Base-by-base conservation (phyloP, 2,113 vertebrate genomes). In the Periophthalmus modestus region DNA sequence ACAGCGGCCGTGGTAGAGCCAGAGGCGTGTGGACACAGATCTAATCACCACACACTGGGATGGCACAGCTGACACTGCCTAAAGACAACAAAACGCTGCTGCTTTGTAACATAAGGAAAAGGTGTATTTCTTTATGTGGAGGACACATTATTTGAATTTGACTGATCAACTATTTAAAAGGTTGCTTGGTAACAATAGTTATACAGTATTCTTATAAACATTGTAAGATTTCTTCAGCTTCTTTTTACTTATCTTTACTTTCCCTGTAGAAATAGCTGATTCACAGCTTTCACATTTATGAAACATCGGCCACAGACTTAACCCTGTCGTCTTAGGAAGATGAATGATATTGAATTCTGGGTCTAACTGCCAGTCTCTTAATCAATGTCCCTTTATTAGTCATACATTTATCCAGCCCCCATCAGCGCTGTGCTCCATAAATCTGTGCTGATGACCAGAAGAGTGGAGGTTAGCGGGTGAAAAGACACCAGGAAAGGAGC, bases 361-460 rank as follows among this genome's bases (percentile, higher is more conserved):
- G 23, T 48, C 69, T 52, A 68, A 72, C 71, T 54, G 43, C 72
- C 70, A 68, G 77, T 73, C 67, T 75, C 61, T 48, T 43, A 55
- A 48, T 57, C 55, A 33, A 0, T 74, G 72, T 75, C 43, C 66
- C 59, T 55, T 59, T 67, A 75, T 75, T 67, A 80, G 75, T 65
- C 73, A 71, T 73, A 79, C 68, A 80, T 83, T 80, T 78, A 54
- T 85, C 82, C 83, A 71, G 61, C 59, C 62, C 68, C 71, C 66
- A 74, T 75, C 80, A 79, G 63, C 1, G 33, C 28, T 43, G 15
- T n/a, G 73, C 47, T 69, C 73, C 69, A 91, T 92, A 86, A 90
- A 92, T 92, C 89, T 75, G 65, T 68, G 23, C 71, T 81, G 84
- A 90, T 81, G 83, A 82, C 66, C 52, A 66, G 82, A 74, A 78